Base-by-base conservation (phyloP, 2,113 vertebrate species). In the Albula glossodonta region DNA sequence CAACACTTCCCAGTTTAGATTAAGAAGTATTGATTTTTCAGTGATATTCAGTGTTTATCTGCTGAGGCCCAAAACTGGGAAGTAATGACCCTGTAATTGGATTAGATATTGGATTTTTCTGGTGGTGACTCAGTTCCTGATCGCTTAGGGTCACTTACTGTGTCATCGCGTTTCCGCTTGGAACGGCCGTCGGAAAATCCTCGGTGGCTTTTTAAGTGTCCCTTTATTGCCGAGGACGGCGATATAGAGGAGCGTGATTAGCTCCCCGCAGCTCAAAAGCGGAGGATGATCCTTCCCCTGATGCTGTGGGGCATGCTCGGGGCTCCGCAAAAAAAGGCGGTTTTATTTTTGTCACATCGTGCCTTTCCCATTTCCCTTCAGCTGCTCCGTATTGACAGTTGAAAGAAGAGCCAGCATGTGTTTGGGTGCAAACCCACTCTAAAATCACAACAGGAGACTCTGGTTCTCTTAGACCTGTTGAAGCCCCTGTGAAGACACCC, bases 101-200 rank as follows among this genome's bases (percentile, higher is more conserved):
- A 85, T 85, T 80, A 74, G 70, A 85, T 63, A 41, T 41, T n/a
- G 17, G 52, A 57, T 80, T 50, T 41, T 49, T 57, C 84, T 63
- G 41, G n/a, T 78, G 70, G 25, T 53, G 19, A 60, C 31, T 50
- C 53, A 22, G 41, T 63, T 80, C 17, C 41, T 31, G 15, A 51
- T 51, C 9, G 60, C n/a, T 80, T 22, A 48, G 57, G 60, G 50
- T 50, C 48, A 80, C 60, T 85, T 31, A 49, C 84, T 51, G 48
- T 25, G 13, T 15, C 12, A 3, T 13, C 48, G 48, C 22, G 5
- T 13, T 81, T 66, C 57, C 41, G 8, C 15, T 53, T 74, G 13
- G 17, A 51, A 85, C n/a, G 53, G 52, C 63, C 83, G 51, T 51
- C 10, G 57, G 19, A 80, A 63, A 41, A 78, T 57, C 53, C 31